Base-by-base conservation (phyloP, 2,797 vertebrate genomes). In the Manis crassicaudata region DNA sequence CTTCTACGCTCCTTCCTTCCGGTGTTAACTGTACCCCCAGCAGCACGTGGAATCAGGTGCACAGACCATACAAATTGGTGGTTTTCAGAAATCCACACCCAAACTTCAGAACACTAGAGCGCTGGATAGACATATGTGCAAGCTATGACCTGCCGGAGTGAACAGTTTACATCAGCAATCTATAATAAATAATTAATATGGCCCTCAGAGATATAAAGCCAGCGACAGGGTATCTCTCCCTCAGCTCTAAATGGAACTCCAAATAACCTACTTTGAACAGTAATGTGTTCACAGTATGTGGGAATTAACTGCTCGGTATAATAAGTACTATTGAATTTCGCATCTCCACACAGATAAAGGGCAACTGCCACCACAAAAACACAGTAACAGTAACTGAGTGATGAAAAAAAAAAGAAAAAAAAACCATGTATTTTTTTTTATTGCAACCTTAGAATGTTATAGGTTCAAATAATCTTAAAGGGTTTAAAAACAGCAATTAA, bases 201-300 rank as follows among this genome's bases (percentile, higher is more conserved):
- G 98, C 98, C 96, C 83, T 98, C 97, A 98, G 98, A 98, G 97
- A 98, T 95, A 95, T 96, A 97, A 98, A 98, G 97, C 96, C 95
- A 92, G 96, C 94, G 97, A 97, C 98, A 97, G 23, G 95, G 96
- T 97, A 97, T 97, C 98, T 98, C 23, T 4, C 82, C 25, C 98
- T 98, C 58, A 68, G 97, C 97, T 98, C 98, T 98, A 98, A 98
- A 98, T 98, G 97, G 93, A 97, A 97, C 95, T 98, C 73, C 0
- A 98, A 98, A 98, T 98, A 98, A 98, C 98, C 97, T 98, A 98
- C 98, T 98, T 98, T 98, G 98, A 98, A 98, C 97, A 97, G 97
- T 98, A 98, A 98, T 98, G 98, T 98, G 98, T 97, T 98, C 98
- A 98, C 98, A 98, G 98, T 98, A 98, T 98, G 98, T 98, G 98